phyloP scores from a whole-genome alignment of 2,888 invertebrate genomes.

The Baronia brevicornis region DNA sequence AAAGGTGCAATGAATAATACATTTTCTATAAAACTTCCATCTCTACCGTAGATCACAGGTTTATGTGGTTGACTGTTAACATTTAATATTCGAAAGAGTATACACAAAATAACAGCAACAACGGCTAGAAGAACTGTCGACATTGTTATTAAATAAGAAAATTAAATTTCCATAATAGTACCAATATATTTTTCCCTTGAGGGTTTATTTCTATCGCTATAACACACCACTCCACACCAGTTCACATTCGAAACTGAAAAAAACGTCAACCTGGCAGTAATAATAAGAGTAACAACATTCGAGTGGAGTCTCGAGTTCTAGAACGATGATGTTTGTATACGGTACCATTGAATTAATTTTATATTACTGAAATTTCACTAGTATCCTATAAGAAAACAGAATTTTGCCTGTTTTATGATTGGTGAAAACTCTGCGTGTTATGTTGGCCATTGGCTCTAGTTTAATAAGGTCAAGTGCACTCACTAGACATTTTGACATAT shows the following conservation, averaged over 20 bases:
- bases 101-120: conserved; percentile 87
- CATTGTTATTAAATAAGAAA: conserved; percentile 64
- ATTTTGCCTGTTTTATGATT: not conserved
- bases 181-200: conserved; percentile 25
- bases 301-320: not conserved
- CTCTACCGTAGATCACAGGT: conserved; percentile 85
- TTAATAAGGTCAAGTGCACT: too few species aligned
- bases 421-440: too few species aligned
- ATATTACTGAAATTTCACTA: not conserved
- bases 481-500: too few species aligned
- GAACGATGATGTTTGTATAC: too few species aligned
- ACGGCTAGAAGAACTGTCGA: conserved; percentile 88
- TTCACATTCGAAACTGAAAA: conserved; percentile 1
- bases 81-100: conserved; percentile 88
- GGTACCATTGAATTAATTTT: too few species aligned
- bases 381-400: not conserved
- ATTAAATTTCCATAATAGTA: conserved; percentile 51
- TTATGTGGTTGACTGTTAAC: conserved; percentile 88
- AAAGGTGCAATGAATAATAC: conserved; percentile 87
- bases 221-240: conserved; percentile 1
- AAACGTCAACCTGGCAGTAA: too few species aligned
- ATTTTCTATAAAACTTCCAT: conserved; percentile 84
- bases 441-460: too few species aligned
- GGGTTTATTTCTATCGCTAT: not conserved
- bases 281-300: too few species aligned